Percentiles rank a stretch among this genome's conserved stretches.
phyloP scores from a whole-genome alignment of 1,140 invertebrate genomes.

The Telenomus remus region DNA sequence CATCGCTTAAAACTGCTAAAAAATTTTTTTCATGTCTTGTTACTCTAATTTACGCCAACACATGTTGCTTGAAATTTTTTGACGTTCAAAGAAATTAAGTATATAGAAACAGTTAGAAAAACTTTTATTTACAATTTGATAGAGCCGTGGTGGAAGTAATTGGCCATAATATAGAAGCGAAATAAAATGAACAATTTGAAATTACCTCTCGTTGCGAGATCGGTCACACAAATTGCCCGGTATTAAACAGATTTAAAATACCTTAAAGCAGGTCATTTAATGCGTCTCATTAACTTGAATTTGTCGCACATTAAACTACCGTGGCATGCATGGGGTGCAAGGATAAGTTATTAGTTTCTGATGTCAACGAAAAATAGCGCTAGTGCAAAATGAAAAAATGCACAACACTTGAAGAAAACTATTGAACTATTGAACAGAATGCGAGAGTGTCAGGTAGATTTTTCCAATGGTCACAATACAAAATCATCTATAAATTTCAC shows the following conservation, averaged over 20 bases:
- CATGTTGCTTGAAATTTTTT: no score
- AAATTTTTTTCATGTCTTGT: conserved; percentile 22
- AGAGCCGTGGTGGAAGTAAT: conserved; percentile 10
- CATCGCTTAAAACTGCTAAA: conserved; percentile 19
- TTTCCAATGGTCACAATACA: no score
- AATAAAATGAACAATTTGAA: conserved; percentile 32
- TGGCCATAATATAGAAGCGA: conserved; percentile 9
- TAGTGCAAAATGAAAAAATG: not conserved
- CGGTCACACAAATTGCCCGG: conserved; percentile 35
- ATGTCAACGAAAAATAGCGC: conserved; percentile 1
- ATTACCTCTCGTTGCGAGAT: conserved; percentile 7
- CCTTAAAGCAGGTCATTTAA: conserved; percentile 42
- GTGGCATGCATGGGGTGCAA: conserved; percentile 18
- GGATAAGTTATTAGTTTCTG: conserved; percentile 20
- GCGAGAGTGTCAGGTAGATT: no score
- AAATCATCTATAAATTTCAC: no score
- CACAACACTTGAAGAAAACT: no score
- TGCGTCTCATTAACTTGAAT: conserved; percentile 21
- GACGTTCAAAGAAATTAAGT: not conserved
- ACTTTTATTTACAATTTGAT: conserved; percentile 8
- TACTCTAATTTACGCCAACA: conserved; percentile 13
- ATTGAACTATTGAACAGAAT: no score
- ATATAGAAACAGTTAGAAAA: no score
- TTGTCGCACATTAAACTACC: conserved; percentile 24
- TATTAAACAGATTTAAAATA: conserved; percentile 55